Base-by-base conservation (phyloP, 2,113 vertebrate genomes). In the Platichthys stellatus region DNA sequence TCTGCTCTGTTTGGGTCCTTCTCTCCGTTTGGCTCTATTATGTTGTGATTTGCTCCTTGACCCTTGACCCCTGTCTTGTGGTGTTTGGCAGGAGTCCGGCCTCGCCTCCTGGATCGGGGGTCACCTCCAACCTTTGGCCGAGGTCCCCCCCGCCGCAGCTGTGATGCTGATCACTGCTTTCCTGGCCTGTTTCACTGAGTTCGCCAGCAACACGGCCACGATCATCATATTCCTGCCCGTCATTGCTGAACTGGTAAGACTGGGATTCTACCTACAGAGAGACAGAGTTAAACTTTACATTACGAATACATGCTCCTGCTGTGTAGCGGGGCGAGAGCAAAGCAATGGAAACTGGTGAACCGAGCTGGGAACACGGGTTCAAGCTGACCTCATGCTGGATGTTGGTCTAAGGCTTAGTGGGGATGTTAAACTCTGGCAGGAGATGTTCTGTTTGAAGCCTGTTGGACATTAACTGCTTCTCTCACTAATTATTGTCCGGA, bases 191-290 rank as follows among this genome's bases (percentile, higher is more conserved):
- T 99, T 99, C 93, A 99, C 98, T 0, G 98, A 99, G 91, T 97
- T 99, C 5, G 98, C 97, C 90, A 99, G 97, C 93, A 99, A 99
- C 93, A 98, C 97, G 0, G 98, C 98, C 91, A 98, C 98, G 0
- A 97, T 97, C 67, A 97, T 98, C 86, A 99, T 99, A 92, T 98
- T 99, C 59, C 90, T 99, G 63, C 98, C 98, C 0, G 90, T 99
- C 73, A 90, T 99, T 73, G 95, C 96, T 17, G 97, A 99, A 88
- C 94, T 99, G 97, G 98, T 99, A 89, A 97, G 94, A 24, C 21
- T 28, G 31, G 11, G 24, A 3, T 38, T 60, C 24, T 10, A 65
- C 11, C 7, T n/a, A 14, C 2, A 5, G 7, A 28, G 9, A 3
- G 28, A 20, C 5, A 5, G 15, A 54, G 18, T 54, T 15, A 8